Conservation (phyloP, 2,888 invertebrate genomes). For the Diogma glabrata region DNA sequence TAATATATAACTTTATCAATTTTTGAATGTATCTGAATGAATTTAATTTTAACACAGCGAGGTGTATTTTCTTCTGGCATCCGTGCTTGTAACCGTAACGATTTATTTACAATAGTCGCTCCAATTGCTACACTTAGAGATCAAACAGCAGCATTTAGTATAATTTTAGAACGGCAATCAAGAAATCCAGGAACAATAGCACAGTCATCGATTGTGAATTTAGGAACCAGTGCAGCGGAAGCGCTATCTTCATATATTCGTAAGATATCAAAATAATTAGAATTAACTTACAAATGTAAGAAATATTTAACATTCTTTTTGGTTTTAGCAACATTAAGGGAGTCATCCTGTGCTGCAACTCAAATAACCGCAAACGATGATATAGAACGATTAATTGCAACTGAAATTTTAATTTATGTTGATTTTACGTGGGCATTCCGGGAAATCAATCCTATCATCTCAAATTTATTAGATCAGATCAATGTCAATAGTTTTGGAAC, state of each 20-base stretch:
- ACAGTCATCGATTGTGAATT: slow-evolving; percentile 39
- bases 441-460: slow-evolving; percentile 47
- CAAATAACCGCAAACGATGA: slow-evolving; percentile 30
- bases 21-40: no score
- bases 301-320: no score
- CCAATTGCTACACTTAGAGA: slow-evolving; percentile 37
- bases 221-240: slow-evolving; percentile 43
- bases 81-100: slow-evolving; percentile 58
- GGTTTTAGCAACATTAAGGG: no score
- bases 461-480: slow-evolving; percentile 46
- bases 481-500: slow-evolving; percentile 57
- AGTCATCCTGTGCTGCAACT: no score
- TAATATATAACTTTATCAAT: no score
- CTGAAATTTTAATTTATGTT: slow-evolving; percentile 55
- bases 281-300: no score
- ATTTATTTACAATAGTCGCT: slow-evolving; percentile 42
- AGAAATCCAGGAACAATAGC: slow-evolving; percentile 44
- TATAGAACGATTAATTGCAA: slow-evolving; percentile 34
- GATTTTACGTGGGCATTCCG: slow-evolving; percentile 55
- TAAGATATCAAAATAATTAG: no score
- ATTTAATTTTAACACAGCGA: no score
- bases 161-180: slow-evolving; percentile 48
- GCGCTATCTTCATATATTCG: slow-evolving; percentile 48
- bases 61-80: slow-evolving; percentile 45
- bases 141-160: slow-evolving; percentile 50